Conservation (phyloP, 2,888 invertebrate genomes). For the Anorthoa munda region DNA sequence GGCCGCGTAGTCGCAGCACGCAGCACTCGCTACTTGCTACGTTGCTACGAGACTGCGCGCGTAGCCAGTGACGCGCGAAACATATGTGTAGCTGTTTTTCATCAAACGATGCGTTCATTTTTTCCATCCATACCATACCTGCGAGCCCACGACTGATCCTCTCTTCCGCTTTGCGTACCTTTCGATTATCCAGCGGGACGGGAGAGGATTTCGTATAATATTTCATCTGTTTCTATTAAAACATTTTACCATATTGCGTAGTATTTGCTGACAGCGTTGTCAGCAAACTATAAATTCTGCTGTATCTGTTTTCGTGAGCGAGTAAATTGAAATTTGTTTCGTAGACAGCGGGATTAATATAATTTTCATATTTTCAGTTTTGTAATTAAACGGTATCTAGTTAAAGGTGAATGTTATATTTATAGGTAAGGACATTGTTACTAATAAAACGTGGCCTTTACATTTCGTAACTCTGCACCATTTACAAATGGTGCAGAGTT, state of each 20-base stretch:
- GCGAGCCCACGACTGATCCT: constrained; percentile 71
- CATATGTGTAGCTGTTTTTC: constrained; percentile 72
- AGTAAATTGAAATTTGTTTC: constrained; percentile 56
- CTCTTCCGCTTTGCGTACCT: constrained; percentile 71
- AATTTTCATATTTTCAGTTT: constrained; percentile 30
- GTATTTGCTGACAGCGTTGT: constrained; percentile 65
- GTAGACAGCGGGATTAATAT: constrained; percentile 46
- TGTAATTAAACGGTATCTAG: constrained; percentile 1
- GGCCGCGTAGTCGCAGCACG: constrained; percentile 43
- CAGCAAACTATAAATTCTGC: constrained; percentile 70
- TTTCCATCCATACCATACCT: constrained; percentile 67
- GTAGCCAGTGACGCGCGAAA: constrained; percentile 73
- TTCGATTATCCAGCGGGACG: constrained; percentile 73
- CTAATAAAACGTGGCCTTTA: not conserved
- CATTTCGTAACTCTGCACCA: no score
- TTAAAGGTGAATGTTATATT: constrained; percentile 7
- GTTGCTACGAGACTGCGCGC: constrained; percentile 56
- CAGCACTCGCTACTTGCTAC: constrained; percentile 49
- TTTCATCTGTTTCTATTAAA: constrained; percentile 71
- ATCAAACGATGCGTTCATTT: constrained; percentile 74
- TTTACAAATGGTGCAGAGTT: no score
- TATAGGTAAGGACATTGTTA: not conserved
- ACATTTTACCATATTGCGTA: constrained; percentile 68
- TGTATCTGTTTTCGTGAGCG: constrained; percentile 51
- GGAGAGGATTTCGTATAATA: constrained; percentile 71